Base-by-base conservation (phyloP, 2,113 vertebrate genomes). In the Cynopterus brachyotis region DNA sequence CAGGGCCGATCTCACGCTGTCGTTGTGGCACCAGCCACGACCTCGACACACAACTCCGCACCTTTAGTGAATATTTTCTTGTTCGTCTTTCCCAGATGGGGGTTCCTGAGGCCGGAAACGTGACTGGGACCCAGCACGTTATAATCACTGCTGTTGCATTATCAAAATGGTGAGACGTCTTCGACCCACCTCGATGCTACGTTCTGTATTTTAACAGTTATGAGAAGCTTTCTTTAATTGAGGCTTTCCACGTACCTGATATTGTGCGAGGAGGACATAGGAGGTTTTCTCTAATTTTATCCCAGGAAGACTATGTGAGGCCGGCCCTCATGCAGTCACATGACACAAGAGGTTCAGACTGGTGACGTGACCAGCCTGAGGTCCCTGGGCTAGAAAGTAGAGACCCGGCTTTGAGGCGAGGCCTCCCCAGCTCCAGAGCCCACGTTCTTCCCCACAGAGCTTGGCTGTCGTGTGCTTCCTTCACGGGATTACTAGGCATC, bases 361-460 rank as follows among this genome's bases (percentile, higher is more conserved):
- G 26, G 28, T 5, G n/a, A 30, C 0, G 1, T 12, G 67, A n/a
- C 12, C 84, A 19, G 12, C 6, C 20, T 4, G 3, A 19, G 17
- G 30, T 45, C 62, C 45, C 84, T 57, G 32, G 42, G 60, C 15
- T 50, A 11, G 24, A 9, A 35, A 42, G 86, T 1, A 10, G 86
- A 73, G 35, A 75, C 64, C 19, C 0, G 9, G 57, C 37, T 60
- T 28, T 0, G 1, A 72, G 76, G 35, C 9, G 3, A 3, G 59
- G 30, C 6, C 1, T 57, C n/a, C 0, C 35, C 42, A 81, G 15
- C 57, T 20, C 6, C 26, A 13, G 62, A 12, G 17, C 11, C 76
- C 10, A 1, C 0, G 2, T 4, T 37, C 24, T 24, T 26, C 30
- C 67, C 11, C 22, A 0, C 32, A 2, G n/a, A 59, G 59, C 42